Evolutionary conservation across 2,113 vertebrate species (phyloP).

Genomic region (Neopipo cinnamomea): DNA sequence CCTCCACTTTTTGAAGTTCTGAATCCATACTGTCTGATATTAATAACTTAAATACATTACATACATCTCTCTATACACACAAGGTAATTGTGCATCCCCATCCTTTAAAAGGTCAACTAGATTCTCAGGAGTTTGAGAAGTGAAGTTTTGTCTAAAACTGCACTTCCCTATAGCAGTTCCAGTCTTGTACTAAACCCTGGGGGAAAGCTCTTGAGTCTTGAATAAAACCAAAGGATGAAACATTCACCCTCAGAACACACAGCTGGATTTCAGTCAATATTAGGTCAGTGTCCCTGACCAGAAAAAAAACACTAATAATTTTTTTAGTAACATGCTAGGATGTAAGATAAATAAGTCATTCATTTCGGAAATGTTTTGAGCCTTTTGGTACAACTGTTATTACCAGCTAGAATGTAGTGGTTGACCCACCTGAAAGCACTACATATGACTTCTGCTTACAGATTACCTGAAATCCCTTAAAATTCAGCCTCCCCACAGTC

Average conservation of each 20-base stretch:
- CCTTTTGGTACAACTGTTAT: background rate
- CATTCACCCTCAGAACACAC: background rate
- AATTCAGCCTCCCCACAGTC: background rate
- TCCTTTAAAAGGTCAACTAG: background rate
- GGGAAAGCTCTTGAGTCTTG: background rate
- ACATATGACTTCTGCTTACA: background rate
- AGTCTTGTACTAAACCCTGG: background rate
- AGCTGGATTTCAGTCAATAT: background rate
- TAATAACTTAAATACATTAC: constrained; percentile 1
- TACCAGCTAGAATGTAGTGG: background rate
- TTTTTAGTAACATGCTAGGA: background rate
- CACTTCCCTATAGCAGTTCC: background rate
- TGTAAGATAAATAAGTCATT: background rate
- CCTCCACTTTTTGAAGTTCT: constrained; percentile 6
- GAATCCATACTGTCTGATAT: background rate
- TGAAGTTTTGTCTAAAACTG: background rate
- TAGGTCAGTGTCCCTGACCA: background rate
- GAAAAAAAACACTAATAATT: background rate
- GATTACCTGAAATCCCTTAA: background rate
- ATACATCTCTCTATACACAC: background rate
- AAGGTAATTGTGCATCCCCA: background rate
- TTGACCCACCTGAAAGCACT: background rate
- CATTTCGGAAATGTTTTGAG: background rate
- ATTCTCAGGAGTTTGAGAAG: background rate
- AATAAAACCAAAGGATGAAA: background rate